Percentiles rank a stretch among this genome's conserved stretches.
phyloP scores from a whole-genome alignment of 2,888 invertebrate species.

The Notocelia uddmanniana region DNA sequence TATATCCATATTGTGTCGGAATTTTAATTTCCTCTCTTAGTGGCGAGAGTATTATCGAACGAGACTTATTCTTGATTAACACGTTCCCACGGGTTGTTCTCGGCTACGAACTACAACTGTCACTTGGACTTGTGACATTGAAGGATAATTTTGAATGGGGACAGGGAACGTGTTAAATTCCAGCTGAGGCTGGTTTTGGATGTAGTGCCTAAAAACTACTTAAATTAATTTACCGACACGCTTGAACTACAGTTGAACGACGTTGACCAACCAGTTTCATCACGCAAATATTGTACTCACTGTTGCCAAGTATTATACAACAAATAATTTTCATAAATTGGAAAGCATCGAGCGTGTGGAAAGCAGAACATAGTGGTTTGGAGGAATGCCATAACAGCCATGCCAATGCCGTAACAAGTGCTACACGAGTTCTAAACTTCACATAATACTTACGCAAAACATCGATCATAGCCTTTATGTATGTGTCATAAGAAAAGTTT shows the following conservation, averaged over 20 bases:
- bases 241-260: background rate
- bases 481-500: conserved; percentile 7
- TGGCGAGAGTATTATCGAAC: conserved; percentile 15
- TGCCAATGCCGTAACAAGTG: conserved; percentile 26
- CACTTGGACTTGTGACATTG: no score
- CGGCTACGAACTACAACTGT: no score
- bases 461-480: conserved; percentile 13
- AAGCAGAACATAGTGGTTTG: conserved; percentile 35
- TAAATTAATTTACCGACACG: conserved; percentile 13
- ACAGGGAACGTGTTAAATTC: no score
- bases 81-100: no score
- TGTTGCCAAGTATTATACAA: conserved; percentile 17
- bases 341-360: conserved; percentile 31
- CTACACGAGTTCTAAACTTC: conserved; percentile 26
- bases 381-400: conserved; percentile 41
- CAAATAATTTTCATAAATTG: conserved; percentile 42
- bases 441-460: conserved; percentile 4
- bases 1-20: background rate
- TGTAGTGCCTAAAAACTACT: conserved; percentile 4
- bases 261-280: background rate
- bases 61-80: conserved; percentile 8
- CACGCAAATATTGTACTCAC: conserved; percentile 17
- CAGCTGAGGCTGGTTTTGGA: conserved; percentile 10
- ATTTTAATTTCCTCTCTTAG: conserved; percentile 17
- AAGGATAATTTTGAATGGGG: no score